Base-by-base conservation (phyloP, 2,888 invertebrate species). In the Cotesia congregata region DNA sequence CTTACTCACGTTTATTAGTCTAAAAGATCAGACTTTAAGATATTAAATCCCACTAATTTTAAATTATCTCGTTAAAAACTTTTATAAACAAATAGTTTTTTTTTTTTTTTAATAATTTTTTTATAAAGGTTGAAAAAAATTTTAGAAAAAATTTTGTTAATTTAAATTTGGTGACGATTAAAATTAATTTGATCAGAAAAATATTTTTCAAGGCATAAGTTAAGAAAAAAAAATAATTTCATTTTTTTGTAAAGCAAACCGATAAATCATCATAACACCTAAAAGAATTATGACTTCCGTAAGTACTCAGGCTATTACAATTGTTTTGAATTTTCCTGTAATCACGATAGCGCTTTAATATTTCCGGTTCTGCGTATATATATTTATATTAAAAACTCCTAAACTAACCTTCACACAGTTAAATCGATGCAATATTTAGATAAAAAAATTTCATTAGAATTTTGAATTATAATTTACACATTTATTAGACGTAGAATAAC, bases 291-390 rank as follows among this genome's bases (percentile, higher is more conserved):
- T 78, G 80, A 80, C 80, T 80, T 80, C 79, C 80, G 78, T 77
- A 75, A 50, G 12, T 50, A 50, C 50, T 50, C 12, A 12, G 79
- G 61, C 77, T 76, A 64, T 76, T 50, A 50, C 12, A 50, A 50
- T 50, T 50, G 50, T 50, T 76, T 67, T 38, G 76, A 77, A 81
- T 81, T 80, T 81, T 79, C 77, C 79, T 76, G 81, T 81, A 81
- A 81, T 81, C 81, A 79, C 79, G 81, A 81, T 80, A 77, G 78
- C 78, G 77, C 73, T 78, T 79, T 76, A 71, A 77, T 79, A 77
- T 79, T 79, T 77, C 78, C 80, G 79, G 76, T 76, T 74, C 74
- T 72, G 76, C 65, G 69, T 5, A 30, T 67, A 30, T 67, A 67
- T 67, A 76, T 76, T 38, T 67, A 67, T 30, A 67, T 67, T 61